Percentiles rank a stretch among this genome's conserved stretches.
Evolutionary conservation across 2,113 vertebrate species (phyloP).

Genomic region (Cynopterus brachyotis): DNA sequence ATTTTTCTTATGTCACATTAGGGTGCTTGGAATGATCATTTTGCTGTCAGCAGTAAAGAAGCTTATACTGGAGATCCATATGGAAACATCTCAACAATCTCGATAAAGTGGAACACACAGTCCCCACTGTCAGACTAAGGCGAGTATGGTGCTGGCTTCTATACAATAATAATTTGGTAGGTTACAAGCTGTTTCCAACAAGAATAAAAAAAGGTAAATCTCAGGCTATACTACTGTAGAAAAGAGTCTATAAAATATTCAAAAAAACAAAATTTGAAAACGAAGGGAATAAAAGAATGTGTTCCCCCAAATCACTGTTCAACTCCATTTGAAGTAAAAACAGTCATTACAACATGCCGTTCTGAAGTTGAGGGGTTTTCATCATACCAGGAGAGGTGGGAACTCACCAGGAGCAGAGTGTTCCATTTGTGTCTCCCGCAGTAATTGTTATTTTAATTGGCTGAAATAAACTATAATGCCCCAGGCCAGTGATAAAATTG

Average conservation of each 20-base stretch:
- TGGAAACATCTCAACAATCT: not conserved
- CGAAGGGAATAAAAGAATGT: not conserved
- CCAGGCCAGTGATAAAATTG: conserved; percentile 58
- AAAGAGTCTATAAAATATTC: conserved; percentile 11
- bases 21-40: conserved; percentile 51
- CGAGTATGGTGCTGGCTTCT: not conserved
- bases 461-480: conserved; percentile 77
- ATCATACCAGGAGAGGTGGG: conserved; percentile 53
- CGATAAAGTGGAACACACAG: not conserved
- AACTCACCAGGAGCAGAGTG: conserved; percentile 39
- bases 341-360: conserved; percentile 39
- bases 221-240: rapidly evolving
- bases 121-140: not conserved
- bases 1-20: conserved; percentile 63
- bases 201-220: not conserved
- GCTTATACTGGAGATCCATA: conserved; percentile 28
- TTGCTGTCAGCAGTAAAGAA: conserved; percentile 47
- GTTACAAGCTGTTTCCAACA: not conserved
- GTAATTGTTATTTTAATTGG: conserved; percentile 82
- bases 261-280: conserved; percentile 58
- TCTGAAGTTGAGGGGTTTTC: conserved; percentile 64
- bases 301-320: not conserved
- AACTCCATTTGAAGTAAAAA: not conserved
- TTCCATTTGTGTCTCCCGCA: conserved; percentile 62
- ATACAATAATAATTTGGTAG: not conserved